A percentile compares a stretch with the other conserved stretches of the same genome.
These are phyloP conservation scores for Tychaedon coryphoeus DNA, from an alignment of 2,113 vertebrate species.

Conservation along the genomic window DNA sequence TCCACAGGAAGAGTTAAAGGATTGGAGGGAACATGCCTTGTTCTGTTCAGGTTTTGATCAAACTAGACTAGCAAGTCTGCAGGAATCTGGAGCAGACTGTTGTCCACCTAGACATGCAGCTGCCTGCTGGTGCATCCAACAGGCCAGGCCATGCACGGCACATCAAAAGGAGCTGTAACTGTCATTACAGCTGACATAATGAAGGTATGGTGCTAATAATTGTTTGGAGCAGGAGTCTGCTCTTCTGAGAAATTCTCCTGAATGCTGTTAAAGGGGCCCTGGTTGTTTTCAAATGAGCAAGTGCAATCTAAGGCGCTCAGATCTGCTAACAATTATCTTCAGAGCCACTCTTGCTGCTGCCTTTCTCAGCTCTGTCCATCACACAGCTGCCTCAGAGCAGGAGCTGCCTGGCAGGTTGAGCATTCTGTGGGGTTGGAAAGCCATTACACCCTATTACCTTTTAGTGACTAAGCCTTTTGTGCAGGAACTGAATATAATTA, in stretches of 20 bases:
- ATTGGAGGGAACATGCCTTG: neutral
- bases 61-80: neutral
- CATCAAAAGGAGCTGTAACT: neutral
- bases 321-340: slow-evolving; percentile 26
- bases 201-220: neutral
- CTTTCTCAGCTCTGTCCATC: neutral
- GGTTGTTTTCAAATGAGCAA: neutral
- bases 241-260: neutral
- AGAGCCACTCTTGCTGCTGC: neutral
- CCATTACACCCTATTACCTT: neutral
- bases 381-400: neutral
- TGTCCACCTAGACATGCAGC: neutral
- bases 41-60: neutral
- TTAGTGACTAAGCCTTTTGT: slow-evolving; percentile 23
- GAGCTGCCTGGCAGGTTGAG: neutral
- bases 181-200: neutral
- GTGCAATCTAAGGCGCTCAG: neutral
- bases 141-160: neutral
- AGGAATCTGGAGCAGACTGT: neutral
- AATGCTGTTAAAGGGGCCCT: neutral
- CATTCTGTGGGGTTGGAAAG: neutral
- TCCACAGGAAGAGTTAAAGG: neutral
- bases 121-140: neutral
- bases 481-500: neutral
- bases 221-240: neutral